Evolutionary conservation across 2,888 invertebrate species (phyloP), one percentile per base, ranked within the genome.

Genomic region (Exephanes ischioxanthus): DNA sequence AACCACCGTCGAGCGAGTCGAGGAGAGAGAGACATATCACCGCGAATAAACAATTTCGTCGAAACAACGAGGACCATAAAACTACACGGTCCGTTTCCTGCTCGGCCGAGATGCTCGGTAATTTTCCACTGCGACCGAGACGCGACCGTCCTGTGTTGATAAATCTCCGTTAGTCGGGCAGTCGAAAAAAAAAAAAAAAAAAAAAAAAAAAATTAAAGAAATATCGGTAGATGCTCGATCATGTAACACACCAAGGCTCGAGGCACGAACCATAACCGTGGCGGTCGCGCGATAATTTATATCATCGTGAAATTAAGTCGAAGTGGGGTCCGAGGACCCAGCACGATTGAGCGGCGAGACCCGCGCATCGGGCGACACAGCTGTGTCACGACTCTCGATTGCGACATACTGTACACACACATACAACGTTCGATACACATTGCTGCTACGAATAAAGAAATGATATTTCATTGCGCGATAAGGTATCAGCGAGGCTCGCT

Each of bases 261-360:
- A 2, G 55, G 14, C 14, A 33, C 70, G 19, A 67, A 48, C 58
- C 67, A 72, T 73, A 58, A 41, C 61, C 22, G 51, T 9, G 22
- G 37, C 22, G n/a, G 66, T 66, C 63, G 19, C 5, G 22, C 66
- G 73, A 84, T 77, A 80, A 80, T 78, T 73, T 41, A 19, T 73
- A 73, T 68, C 51, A n/a, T 67, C 53, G 48, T 41, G 45, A 76
- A 77, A 81, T 72, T 72, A 53, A 68, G 73, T 73, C 41, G 55
- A 67, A 72, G 51, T 51, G 61, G 58, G 48, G 55, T 22, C 68
- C 51, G 58, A 71, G 53, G 26, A 70, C 19, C 41, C 19, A 30
- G 48, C 41, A n/a, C 9, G 6, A 16, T 45, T 45, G 7, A 19
- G 14, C 61, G 41, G 30, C 41, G 33, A 1, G 14, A 19, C 2